Evolutionary conservation across 30 jellyfish, hydroid and myxozoan species (phyloP).

Genomic region (Aurelia sp.): DNA sequence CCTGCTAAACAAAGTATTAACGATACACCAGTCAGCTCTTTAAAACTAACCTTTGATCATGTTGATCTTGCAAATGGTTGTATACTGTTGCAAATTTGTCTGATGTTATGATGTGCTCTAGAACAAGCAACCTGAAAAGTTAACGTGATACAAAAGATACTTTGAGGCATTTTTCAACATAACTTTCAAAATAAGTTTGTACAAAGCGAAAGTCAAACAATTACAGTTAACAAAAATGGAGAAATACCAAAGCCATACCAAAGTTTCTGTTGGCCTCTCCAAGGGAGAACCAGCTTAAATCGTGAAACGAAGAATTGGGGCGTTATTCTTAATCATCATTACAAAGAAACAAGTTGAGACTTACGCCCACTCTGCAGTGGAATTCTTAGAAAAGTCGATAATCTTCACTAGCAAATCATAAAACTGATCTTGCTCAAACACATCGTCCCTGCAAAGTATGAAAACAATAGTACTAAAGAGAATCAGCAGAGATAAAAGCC

Average conservation of each 20-base stretch:
- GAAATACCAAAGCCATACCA: too few species aligned
- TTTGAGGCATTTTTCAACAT: too few species aligned
- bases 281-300: too few species aligned
- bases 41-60: constrained; percentile 20
- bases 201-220: too few species aligned
- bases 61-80: constrained; percentile 6
- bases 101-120: neutral
- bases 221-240: too few species aligned
- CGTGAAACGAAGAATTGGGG: too few species aligned
- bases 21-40: too few species aligned
- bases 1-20: too few species aligned
- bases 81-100: neutral
- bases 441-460: neutral
- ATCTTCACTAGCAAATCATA: neutral
- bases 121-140: constrained; percentile 21
- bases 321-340: too few species aligned
- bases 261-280: too few species aligned
- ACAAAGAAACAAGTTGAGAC: neutral
- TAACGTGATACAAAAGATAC: neutral
- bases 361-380: constrained; percentile 56
- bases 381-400: neutral
- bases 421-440: constrained; percentile 1
- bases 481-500: too few species aligned
- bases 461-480: neutral
- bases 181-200: too few species aligned